Conservation (phyloP, 2,113 vertebrate species). For the Perccottus glenii region DNA sequence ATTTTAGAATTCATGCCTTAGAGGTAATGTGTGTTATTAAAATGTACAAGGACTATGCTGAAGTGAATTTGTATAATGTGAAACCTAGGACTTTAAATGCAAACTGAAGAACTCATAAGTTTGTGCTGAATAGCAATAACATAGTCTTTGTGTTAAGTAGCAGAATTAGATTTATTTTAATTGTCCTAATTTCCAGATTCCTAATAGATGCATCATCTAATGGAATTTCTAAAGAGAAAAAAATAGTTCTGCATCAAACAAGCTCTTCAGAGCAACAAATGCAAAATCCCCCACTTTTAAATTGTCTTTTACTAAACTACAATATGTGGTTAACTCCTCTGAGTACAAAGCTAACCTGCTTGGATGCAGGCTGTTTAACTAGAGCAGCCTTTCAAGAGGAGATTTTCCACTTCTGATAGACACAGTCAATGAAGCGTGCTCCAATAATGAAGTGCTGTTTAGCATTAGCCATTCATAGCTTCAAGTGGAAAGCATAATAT, state of each 20-base stretch:
- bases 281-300: slow-evolving; percentile 5
- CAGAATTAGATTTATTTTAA: no score
- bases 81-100: no score
- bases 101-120: no score
- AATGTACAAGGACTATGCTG: no score
- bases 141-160: no score
- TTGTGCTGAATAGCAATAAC: no score
- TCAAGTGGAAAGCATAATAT: slow-evolving; percentile 73
- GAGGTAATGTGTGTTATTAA: no score
- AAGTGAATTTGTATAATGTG: no score
- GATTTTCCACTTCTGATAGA: slow-evolving; percentile 57
- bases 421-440: slow-evolving; percentile 54
- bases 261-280: neutral
- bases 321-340: slow-evolving; percentile 15
- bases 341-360: slow-evolving; percentile 23
- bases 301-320: slow-evolving; percentile 15
- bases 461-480: slow-evolving; percentile 74
- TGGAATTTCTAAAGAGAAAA: no score
- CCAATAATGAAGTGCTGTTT: slow-evolving; percentile 65
- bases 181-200: no score
- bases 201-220: neutral
- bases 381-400: slow-evolving; percentile 49
- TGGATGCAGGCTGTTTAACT: slow-evolving; percentile 47
- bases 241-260: neutral
- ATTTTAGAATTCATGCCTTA: no score